A percentile compares a stretch with the other conserved stretches of the same genome.
Evolutionary conservation across 2,113 vertebrate genomes (phyloP).

Genomic region (Bambusicola thoracicus): DNA sequence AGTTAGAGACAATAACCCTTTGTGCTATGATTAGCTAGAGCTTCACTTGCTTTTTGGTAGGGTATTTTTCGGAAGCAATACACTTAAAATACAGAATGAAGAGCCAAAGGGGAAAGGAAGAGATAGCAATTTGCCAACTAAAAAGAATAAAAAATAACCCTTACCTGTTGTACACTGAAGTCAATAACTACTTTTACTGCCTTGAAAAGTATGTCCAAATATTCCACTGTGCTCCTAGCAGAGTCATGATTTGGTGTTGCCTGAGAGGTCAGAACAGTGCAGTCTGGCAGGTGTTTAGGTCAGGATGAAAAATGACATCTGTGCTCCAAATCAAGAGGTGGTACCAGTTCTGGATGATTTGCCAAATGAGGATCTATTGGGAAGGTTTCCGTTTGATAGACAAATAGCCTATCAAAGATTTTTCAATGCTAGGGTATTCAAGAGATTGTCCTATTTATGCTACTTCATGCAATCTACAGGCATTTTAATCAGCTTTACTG

Average conservation of each 20-base stretch:
- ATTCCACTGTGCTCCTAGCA: neutral
- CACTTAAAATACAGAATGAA: neutral
- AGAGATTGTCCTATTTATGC: neutral
- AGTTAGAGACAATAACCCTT: neutral
- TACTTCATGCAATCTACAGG: neutral
- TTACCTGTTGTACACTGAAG: conserved; percentile 4
- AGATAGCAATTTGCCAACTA: neutral
- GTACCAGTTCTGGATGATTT: conserved; percentile 21
- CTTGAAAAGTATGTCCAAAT: conserved; percentile 19
- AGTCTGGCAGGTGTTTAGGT: conserved; percentile 26
- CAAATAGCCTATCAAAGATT: neutral
- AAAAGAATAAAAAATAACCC: neutral
- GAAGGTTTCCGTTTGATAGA: neutral
- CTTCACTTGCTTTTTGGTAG: neutral
- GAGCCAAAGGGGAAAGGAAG: neutral
- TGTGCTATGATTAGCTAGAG: neutral
- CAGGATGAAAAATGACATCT: conserved; percentile 25
- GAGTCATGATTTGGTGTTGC: conserved; percentile 16
- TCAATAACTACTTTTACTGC: conserved; percentile 28
- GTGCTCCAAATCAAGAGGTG: neutral
- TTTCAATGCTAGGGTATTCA: neutral
- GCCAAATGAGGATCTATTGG: conserved; percentile 10
- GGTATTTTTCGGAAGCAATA: neutral
- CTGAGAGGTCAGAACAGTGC: conserved; percentile 9
- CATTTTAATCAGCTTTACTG: conserved; percentile 29